Evolutionary conservation across 2,888 invertebrate species (phyloP).

Genomic region (Athalia cordata): DNA sequence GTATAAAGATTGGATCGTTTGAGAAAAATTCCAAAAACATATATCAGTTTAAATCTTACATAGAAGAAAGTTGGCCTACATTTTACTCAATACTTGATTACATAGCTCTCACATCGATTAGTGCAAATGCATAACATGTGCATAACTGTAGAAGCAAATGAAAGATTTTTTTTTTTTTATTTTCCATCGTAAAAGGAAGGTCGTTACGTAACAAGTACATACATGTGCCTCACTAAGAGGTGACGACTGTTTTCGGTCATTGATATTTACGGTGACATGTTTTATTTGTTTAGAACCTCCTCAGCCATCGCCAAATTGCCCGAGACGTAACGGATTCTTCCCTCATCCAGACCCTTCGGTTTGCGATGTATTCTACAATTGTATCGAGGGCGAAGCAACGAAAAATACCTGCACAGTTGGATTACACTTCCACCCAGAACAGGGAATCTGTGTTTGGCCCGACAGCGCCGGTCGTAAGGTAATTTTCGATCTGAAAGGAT

Average conservation of each 20-base stretch:
- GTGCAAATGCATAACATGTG: neutral
- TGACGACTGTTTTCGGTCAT: neutral
- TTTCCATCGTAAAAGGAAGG: neutral
- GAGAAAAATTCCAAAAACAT: neutral
- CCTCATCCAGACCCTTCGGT: slow-evolving; percentile 88
- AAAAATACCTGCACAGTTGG: slow-evolving; percentile 91
- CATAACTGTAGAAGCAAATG: neutral
- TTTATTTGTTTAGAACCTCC: slow-evolving; percentile 81
- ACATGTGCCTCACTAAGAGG: too few species aligned
- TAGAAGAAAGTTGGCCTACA: neutral
- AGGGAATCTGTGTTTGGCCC: slow-evolving; percentile 94
- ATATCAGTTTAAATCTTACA: too few species aligned
- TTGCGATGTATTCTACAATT: slow-evolving; percentile 92
- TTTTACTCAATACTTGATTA: neutral
- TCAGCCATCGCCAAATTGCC: slow-evolving; percentile 82
- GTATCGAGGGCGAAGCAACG: slow-evolving; percentile 88
- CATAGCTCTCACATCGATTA: neutral
- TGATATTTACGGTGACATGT: neutral
- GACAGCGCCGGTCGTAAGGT: slow-evolving; percentile 86
- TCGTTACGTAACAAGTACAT: neutral
- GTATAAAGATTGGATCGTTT: slow-evolving; percentile 68
- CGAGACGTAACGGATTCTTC: slow-evolving; percentile 92
- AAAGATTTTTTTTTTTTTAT: too few species aligned
- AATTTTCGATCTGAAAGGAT: slow-evolving; percentile 70
- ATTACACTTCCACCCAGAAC: slow-evolving; percentile 91